Conservation (phyloP, 2,888 invertebrate genomes). For the Rhimphoctona megacephalus region DNA sequence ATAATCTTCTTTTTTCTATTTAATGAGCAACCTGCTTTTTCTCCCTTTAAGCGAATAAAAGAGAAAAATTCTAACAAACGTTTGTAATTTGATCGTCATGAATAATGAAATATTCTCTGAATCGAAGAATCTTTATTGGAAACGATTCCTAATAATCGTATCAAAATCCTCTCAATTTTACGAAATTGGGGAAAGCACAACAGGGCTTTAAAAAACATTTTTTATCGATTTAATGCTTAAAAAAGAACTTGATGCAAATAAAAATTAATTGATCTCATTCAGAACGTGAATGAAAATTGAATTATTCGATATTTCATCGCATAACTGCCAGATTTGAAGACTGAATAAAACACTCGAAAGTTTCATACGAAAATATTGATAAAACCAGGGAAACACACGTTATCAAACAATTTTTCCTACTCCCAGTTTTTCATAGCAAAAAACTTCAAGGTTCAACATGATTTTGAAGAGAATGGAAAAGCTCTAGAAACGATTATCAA, state of each 20-base stretch:
- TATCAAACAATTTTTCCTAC: neutral
- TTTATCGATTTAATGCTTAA: too few species aligned
- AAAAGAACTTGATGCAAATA: neutral
- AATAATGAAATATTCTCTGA: neutral
- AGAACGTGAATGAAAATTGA: neutral
- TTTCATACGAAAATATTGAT: neutral
- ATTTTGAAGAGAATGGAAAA: neutral
- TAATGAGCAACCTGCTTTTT: neutral
- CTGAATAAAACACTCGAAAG: neutral
- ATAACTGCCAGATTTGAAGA: neutral
- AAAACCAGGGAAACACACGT: neutral
- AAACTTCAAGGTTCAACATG: neutral
- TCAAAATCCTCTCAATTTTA: neutral
- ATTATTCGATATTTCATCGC: neutral
- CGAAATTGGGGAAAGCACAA: neutral
- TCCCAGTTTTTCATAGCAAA: neutral
- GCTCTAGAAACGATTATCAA: neutral
- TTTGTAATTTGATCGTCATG: neutral
- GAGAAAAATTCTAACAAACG: neutral
- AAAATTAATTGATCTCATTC: neutral
- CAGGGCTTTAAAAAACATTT: too few species aligned
- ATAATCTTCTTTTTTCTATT: neutral
- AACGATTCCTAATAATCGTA: neutral
- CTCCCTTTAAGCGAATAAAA: neutral
- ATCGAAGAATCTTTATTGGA: neutral